A percentile compares a stretch with the other conserved stretches of the same genome.
Conservation (phyloP, 1,140 invertebrate genomes). For the Trichonephila inaurata region DNA sequence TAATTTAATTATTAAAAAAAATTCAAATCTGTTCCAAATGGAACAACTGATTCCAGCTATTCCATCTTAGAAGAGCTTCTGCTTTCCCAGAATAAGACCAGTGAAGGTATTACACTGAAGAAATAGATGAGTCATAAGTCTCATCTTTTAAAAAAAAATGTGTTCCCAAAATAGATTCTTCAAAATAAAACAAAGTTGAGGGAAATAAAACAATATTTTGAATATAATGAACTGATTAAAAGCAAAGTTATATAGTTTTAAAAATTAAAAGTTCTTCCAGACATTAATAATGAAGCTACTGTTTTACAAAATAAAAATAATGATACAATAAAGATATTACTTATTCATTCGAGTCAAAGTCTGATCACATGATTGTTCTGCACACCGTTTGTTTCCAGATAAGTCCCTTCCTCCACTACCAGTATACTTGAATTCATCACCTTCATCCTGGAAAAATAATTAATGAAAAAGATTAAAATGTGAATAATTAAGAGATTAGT, state of each 20-base stretch:
- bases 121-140: no score
- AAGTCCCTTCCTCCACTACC: conserved; percentile 91
- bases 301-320: not conserved
- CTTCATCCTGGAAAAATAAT: conserved; percentile 84
- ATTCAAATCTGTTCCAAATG: no score
- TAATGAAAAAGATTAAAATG: not conserved
- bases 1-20: no score
- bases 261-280: not conserved
- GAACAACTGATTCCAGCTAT: no score
- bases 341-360: conserved; percentile 88
- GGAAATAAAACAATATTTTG: no score
- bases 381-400: conserved; percentile 83
- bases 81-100: no score
- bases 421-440: conserved; percentile 91
- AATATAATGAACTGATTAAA: no score
- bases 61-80: no score
- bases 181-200: no score
- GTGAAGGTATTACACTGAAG: no score
- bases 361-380: conserved; percentile 91
- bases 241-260: no score
- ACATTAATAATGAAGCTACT: not conserved
- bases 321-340: conserved; percentile 80
- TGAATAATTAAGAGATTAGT: not conserved
- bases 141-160: no score
- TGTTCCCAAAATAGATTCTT: not conserved